phyloP scores from a whole-genome alignment of 2,797 vertebrate genomes.

The Notamacropus eugenii region DNA sequence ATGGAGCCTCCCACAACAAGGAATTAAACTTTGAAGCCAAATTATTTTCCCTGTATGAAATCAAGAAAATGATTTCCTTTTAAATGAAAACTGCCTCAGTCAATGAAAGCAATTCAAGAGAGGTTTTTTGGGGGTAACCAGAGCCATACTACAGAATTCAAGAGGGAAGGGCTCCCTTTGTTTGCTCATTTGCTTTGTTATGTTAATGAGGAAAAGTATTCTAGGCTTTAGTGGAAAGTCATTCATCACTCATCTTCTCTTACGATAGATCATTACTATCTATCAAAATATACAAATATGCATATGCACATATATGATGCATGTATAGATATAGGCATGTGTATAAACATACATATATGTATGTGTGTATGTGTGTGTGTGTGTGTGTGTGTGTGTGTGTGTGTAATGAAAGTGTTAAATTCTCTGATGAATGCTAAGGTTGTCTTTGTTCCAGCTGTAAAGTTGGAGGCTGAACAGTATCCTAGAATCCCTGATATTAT shows the following conservation, averaged over 20 bases:
- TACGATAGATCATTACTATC: neutral
- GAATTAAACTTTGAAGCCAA: neutral
- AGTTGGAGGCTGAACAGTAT: neutral
- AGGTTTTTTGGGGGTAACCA: neutral
- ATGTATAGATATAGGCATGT: too few relatives aligned
- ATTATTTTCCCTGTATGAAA: slow-evolving; percentile 12
- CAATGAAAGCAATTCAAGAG: neutral
- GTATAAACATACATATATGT: neutral
- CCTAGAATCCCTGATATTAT: neutral
- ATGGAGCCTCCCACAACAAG: neutral
- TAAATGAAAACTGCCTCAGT: neutral
- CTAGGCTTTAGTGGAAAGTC: neutral
- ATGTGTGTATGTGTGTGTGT: neutral
- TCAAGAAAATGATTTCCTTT: slow-evolving; percentile 19
- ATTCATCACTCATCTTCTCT: neutral
- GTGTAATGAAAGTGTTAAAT: slow-evolving; percentile 7
- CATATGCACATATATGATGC: neutral
- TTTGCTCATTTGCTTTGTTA: neutral
- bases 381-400: neutral
- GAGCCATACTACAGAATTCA: neutral
- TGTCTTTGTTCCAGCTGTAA: slow-evolving; percentile 23
- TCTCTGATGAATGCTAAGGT: neutral
- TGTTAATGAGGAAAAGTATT: neutral
- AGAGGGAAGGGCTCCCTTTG: neutral
- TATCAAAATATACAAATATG: neutral